A percentile compares a stretch with the other conserved stretches of the same genome.
Evolutionary conservation across 1,140 invertebrate genomes (phyloP).

Genomic region (Melipona quadrifasciata): DNA sequence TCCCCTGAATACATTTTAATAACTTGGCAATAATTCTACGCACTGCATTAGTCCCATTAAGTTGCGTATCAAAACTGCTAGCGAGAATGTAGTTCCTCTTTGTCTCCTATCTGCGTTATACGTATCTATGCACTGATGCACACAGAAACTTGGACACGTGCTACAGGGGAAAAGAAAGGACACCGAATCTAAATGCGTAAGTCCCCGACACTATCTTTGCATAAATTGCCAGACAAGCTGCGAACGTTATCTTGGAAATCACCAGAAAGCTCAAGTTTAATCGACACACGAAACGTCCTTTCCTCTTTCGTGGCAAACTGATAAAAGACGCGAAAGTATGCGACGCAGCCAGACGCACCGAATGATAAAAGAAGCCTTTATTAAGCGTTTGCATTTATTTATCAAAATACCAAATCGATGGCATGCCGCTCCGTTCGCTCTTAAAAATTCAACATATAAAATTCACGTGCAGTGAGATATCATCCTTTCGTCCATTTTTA

Average conservation of each 20-base stretch:
- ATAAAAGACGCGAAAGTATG: constrained; percentile 24
- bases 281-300: constrained; percentile 71
- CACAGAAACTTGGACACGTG: background rate
- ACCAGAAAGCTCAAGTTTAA: constrained; percentile 64
- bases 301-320: constrained; percentile 62
- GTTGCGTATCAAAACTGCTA: too few relatives aligned
- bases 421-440: background rate
- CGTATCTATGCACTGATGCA: background rate
- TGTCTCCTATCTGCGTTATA: too few relatives aligned
- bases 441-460: background rate
- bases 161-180: background rate
- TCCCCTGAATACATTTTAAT: too few relatives aligned
- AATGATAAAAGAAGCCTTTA: constrained; percentile 27
- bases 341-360: constrained; percentile 19
- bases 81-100: too few relatives aligned
- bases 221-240: constrained; percentile 60
- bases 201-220: background rate
- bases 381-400: background rate
- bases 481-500: too few relatives aligned
- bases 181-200: background rate
- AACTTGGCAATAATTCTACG: too few relatives aligned
- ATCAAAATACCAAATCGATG: background rate
- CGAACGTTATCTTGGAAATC: constrained; percentile 65
- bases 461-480: background rate
- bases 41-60: too few relatives aligned